phyloP scores from a whole-genome alignment of 2,797 vertebrate species.

The Megaceryle alcyon region DNA sequence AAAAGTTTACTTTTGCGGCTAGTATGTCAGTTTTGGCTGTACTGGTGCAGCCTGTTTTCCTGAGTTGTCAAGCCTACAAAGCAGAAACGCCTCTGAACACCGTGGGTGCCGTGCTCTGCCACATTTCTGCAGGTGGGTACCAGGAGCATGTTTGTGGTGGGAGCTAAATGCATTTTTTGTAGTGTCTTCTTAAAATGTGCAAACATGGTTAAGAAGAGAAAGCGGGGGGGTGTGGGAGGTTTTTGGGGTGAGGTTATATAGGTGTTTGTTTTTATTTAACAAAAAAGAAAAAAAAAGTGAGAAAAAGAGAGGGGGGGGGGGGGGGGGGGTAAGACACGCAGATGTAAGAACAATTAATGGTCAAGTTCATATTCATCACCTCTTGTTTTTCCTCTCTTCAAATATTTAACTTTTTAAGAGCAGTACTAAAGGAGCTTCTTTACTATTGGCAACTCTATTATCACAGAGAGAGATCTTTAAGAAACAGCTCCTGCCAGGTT shows the following conservation, averaged over 20 bases:
- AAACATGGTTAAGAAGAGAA: neutral
- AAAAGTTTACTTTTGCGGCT: conserved; percentile 33
- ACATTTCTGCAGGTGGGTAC: neutral
- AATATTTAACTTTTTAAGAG: conserved; percentile 32
- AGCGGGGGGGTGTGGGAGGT: neutral
- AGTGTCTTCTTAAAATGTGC: neutral
- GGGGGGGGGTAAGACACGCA: neutral
- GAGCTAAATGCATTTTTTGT: neutral
- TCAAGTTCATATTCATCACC: neutral
- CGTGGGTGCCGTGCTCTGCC: neutral
- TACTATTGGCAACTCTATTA: conserved; percentile 47
- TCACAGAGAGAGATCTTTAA: conserved; percentile 44
- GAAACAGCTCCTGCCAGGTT: conserved; percentile 60
- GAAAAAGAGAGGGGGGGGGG: too few relatives aligned
- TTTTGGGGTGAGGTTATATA: too few relatives aligned
- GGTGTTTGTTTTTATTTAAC: too few relatives aligned
- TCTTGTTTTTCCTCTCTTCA: neutral
- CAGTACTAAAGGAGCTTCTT: conserved; percentile 37
- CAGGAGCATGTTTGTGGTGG: rapidly evolving
- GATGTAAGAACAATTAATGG: neutral
- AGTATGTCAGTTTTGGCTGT: conserved; percentile 7
- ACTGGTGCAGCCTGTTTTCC: conserved; percentile 46
- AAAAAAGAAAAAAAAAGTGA: too few relatives aligned
- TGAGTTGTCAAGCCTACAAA: conserved; percentile 62
- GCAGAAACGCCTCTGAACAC: conserved; percentile 1